phyloP scores from a whole-genome alignment of 2,797 vertebrate species.

The Sphaeramia orbicularis region DNA sequence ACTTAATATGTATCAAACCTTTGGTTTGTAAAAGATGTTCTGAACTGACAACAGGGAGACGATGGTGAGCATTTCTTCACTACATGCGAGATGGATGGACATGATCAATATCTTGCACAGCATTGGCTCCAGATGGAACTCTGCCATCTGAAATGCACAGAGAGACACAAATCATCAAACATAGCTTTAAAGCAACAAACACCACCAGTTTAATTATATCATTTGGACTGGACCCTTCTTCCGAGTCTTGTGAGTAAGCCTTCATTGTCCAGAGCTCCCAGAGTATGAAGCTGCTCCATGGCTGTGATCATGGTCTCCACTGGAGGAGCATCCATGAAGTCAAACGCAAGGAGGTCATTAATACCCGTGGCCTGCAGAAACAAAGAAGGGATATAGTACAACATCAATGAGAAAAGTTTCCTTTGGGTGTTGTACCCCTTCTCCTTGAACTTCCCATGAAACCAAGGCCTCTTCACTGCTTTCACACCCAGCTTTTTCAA shows the following conservation, averaged over 20 bases:
- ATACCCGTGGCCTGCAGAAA: constrained; percentile 95
- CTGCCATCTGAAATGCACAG: constrained; percentile 89
- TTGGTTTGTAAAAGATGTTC: constrained; percentile 98
- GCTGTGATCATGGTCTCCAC: constrained; percentile 99
- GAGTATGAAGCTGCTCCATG: constrained; percentile 98
- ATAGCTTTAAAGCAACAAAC: too few species aligned
- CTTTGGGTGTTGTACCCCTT: too few species aligned
- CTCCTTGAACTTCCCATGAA: too few species aligned
- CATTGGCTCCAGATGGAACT: constrained; percentile 99
- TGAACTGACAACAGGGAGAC: constrained; percentile 98
- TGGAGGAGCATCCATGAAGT: constrained; percentile 99
- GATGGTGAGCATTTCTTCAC: constrained; percentile 94
- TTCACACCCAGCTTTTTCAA: too few species aligned
- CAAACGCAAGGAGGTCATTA: constrained; percentile 97
- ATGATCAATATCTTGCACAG: constrained; percentile 97
- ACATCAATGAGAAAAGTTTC: too few species aligned
- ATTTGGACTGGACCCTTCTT: constrained; percentile 65
- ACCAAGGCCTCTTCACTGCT: too few species aligned
- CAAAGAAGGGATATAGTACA: too few species aligned
- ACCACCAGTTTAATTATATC: too few species aligned
- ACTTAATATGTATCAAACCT: constrained; percentile 80
- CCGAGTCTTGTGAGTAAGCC: constrained; percentile 96
- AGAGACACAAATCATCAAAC: too few species aligned
- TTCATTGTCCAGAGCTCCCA: constrained; percentile 96
- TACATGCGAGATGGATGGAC: constrained; percentile 93